Conservation (phyloP, 2,888 invertebrate genomes). For the Crepidodera aurea region DNA sequence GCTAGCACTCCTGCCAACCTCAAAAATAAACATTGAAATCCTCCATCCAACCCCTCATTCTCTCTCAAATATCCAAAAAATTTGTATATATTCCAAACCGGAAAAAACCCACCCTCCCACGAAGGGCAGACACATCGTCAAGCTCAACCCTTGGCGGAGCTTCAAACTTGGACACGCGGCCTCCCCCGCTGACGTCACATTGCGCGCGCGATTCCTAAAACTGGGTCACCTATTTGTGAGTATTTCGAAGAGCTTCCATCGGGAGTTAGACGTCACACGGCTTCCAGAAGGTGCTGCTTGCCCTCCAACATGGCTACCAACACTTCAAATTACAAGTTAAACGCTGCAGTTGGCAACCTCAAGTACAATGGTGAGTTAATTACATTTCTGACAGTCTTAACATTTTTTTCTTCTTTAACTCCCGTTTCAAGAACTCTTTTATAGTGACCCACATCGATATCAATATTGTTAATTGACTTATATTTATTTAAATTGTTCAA, state of each 20-base stretch:
- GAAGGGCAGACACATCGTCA: slow-evolving; percentile 38
- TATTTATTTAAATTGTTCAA: no score
- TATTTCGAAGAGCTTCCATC: slow-evolving; percentile 50
- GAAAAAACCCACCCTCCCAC: slow-evolving; percentile 20
- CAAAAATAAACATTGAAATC: no score
- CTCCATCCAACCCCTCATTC: no score
- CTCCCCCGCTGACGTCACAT: slow-evolving; percentile 54
- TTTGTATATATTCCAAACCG: slow-evolving; percentile 3
- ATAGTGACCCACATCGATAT: no score
- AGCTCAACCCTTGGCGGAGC: slow-evolving; percentile 41
- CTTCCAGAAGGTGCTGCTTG: slow-evolving; percentile 55
- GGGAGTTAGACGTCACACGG: slow-evolving; percentile 47
- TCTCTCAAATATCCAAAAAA: slow-evolving; percentile 4
- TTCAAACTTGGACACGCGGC: slow-evolving; percentile 52
- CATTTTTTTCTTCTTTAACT: no score
- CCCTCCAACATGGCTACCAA: slow-evolving; percentile 54
- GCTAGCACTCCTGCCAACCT: no score
- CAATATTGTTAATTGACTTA: no score
- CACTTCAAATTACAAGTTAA: slow-evolving; percentile 58
- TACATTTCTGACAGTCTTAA: neutral
- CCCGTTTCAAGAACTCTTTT: no score
- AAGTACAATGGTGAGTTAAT: slow-evolving; percentile 57
- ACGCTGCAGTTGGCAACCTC: slow-evolving; percentile 54
- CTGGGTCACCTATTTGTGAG: slow-evolving; percentile 60
- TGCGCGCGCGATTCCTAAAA: slow-evolving; percentile 55